phyloP scores from a whole-genome alignment of 2,113 vertebrate genomes.

The Platichthys stellatus region DNA sequence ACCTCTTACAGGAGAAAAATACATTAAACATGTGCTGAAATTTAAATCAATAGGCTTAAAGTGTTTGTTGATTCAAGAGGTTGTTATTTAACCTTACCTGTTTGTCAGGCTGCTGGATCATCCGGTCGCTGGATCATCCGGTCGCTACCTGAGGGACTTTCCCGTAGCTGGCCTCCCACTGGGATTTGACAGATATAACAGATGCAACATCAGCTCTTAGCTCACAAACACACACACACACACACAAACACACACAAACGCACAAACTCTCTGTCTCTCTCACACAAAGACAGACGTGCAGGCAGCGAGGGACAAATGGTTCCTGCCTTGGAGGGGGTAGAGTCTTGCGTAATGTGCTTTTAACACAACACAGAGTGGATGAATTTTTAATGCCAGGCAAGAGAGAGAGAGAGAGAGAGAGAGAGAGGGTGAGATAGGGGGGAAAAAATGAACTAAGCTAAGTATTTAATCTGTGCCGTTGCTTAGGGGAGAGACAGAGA shows the following conservation, averaged over 20 bases:
- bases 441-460: conserved; percentile 71
- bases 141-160: conserved; percentile 58
- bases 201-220: conserved; percentile 40
- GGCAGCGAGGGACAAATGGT: conserved; percentile 64
- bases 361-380: conserved; percentile 80
- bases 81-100: conserved; percentile 35
- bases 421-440: conserved; percentile 35
- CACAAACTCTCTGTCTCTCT: neutral
- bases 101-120: conserved; percentile 41
- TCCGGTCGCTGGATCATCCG: conserved; percentile 41
- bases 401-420: conserved; percentile 48
- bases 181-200: conserved; percentile 55
- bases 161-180: conserved; percentile 34
- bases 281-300: conserved; percentile 39
- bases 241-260: neutral
- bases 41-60: neutral
- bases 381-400: conserved; percentile 77
- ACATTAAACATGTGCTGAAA: neutral
- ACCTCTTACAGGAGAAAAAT: conserved; percentile 21
- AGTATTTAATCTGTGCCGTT: conserved; percentile 80
- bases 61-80: conserved; percentile 15
- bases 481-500: conserved; percentile 68
- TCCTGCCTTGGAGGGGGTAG: conserved; percentile 67
- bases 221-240: neutral
- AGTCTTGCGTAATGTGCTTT: conserved; percentile 82